Evolutionary conservation across 2,797 vertebrate species (phyloP).

Genomic region (Bradypodion pumilum): DNA sequence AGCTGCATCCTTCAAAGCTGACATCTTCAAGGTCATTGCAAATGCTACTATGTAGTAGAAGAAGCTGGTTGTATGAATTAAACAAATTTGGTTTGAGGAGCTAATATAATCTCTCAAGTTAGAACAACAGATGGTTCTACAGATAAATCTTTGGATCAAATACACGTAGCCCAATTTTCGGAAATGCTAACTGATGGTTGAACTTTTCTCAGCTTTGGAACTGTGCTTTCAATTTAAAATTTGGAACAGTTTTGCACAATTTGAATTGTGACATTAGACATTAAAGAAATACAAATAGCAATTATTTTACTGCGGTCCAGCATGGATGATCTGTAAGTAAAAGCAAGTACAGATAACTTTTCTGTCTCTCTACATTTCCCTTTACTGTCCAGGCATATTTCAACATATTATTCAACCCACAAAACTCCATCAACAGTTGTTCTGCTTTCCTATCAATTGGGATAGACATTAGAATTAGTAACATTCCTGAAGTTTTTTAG

Average conservation of each 20-base stretch:
- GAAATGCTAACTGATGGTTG: not conserved
- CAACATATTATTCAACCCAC: not conserved
- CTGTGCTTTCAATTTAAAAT: not conserved
- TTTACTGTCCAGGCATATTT: not conserved
- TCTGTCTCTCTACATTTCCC: not conserved
- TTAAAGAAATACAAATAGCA: not conserved
- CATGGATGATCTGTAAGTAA: not conserved
- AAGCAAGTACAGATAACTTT: not conserved
- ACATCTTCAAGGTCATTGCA: not conserved
- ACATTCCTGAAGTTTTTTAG: not conserved
- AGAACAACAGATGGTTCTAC: not conserved
- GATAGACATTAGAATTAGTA: not conserved
- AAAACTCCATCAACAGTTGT: not conserved
- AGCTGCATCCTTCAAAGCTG: not conserved
- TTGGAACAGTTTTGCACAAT: not conserved
- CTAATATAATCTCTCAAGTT: not conserved
- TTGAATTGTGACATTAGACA: not conserved
- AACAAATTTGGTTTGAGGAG: not conserved
- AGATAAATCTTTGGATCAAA: not conserved
- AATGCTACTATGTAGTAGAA: not conserved
- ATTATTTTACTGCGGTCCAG: not conserved
- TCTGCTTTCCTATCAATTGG: not conserved
- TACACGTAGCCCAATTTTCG: not conserved
- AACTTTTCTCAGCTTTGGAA: not conserved
- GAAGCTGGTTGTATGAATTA: not conserved